phyloP scores from a whole-genome alignment of 92 coral and sea anemone genomes.

The Zoanthus gigantus region DNA sequence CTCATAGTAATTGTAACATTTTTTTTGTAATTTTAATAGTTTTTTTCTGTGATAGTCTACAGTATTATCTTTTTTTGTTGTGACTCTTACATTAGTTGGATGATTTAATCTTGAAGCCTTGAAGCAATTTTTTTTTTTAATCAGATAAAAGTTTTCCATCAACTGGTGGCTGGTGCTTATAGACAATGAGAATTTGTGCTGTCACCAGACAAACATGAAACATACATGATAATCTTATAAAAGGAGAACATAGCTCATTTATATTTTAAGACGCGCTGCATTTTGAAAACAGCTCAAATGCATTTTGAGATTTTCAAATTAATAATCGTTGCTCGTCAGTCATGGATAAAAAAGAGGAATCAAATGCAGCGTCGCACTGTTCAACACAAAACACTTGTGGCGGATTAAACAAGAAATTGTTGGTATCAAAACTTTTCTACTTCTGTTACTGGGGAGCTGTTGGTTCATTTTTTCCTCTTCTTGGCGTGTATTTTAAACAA shows the following conservation, averaged over 20 bases:
- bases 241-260: slow-evolving; percentile 4
- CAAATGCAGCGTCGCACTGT: background rate
- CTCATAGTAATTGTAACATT: too few relatives aligned
- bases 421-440: slow-evolving; percentile 94
- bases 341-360: slow-evolving; percentile 18
- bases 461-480: slow-evolving; percentile 97
- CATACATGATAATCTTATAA: slow-evolving; percentile 22
- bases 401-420: slow-evolving; percentile 76
- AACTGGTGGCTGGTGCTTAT: slow-evolving; percentile 21
- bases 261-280: slow-evolving; percentile 29
- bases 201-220: slow-evolving; percentile 40
- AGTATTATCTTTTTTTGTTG: too few relatives aligned
- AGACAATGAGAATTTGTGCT: slow-evolving; percentile 25
- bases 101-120: background rate
- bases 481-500: slow-evolving; percentile 98
- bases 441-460: slow-evolving; percentile 99
- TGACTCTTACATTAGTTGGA: too few relatives aligned
- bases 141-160: background rate
- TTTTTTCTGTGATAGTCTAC: too few relatives aligned
- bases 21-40: too few relatives aligned
- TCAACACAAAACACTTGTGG: slow-evolving; percentile 40
- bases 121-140: background rate
- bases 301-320: background rate
- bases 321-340: background rate
- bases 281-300: slow-evolving; percentile 44